These are phyloP conservation scores for Pampusana beccarii DNA, from an alignment of 2,113 vertebrate species.

Conservation along the genomic window DNA sequence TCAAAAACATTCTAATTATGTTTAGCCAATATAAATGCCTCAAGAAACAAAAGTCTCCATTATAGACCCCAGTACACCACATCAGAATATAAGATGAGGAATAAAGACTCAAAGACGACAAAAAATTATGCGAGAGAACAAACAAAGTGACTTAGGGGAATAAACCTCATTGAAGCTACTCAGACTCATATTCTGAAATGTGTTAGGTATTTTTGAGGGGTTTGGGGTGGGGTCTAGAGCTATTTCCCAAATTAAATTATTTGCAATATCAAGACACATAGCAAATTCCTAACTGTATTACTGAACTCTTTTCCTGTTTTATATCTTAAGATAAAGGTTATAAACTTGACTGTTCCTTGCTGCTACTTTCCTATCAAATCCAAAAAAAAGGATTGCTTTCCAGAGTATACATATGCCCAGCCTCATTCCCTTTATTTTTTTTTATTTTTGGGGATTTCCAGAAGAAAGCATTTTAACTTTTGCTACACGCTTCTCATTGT, in stretches of 20 bases:
- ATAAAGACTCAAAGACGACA: neutral
- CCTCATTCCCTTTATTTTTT: neutral
- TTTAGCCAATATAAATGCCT: neutral
- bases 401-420: neutral
- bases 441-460: neutral
- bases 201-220: neutral
- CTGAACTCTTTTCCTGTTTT: neutral
- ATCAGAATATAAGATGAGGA: neutral
- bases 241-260: neutral
- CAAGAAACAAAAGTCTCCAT: neutral
- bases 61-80: neutral
- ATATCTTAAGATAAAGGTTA: neutral
- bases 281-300: neutral
- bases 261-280: neutral
- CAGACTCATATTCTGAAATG: neutral
- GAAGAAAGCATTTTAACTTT: neutral
- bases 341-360: neutral
- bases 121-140: neutral
- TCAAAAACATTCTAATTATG: neutral
- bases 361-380: neutral
- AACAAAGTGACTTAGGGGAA: neutral
- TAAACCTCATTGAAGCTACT: neutral
- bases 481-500: neutral
- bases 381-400: neutral
- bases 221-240: neutral